Evolutionary conservation across 2,888 invertebrate species (phyloP).

Genomic region (Oxycera nigricornis): DNA sequence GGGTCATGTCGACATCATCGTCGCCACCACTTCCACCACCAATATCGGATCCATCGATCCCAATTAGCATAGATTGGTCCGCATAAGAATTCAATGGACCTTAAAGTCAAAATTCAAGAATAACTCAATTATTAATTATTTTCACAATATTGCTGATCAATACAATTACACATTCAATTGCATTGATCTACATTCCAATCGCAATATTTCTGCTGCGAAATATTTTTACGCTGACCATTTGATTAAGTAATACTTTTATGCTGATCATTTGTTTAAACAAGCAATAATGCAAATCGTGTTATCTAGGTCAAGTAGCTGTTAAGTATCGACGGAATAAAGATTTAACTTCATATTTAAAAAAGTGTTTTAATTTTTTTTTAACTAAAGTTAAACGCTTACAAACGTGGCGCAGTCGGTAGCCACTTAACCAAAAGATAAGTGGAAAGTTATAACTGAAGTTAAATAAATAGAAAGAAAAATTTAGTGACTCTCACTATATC

Average conservation of each 20-base stretch:
- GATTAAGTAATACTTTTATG: neutral
- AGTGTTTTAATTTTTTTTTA: too few relatives aligned
- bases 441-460: neutral
- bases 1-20: slow-evolving; percentile 9
- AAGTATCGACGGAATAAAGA: neutral
- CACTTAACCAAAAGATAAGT: neutral
- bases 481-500: slow-evolving; percentile 4
- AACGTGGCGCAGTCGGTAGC: slow-evolving; percentile 14
- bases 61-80: neutral
- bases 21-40: slow-evolving; percentile 9
- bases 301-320: neutral
- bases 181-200: neutral
- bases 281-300: neutral
- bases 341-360: too few relatives aligned
- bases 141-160: neutral
- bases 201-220: neutral
- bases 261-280: neutral
- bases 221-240: neutral
- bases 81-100: neutral
- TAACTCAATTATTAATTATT: neutral
- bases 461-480: neutral
- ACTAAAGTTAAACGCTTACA: neutral
- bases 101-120: neutral
- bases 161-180: slow-evolving; percentile 1
- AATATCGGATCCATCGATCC: neutral